Evolutionary conservation across 2,888 invertebrate genomes (phyloP).

Genomic region (Drosophila birchii): DNA sequence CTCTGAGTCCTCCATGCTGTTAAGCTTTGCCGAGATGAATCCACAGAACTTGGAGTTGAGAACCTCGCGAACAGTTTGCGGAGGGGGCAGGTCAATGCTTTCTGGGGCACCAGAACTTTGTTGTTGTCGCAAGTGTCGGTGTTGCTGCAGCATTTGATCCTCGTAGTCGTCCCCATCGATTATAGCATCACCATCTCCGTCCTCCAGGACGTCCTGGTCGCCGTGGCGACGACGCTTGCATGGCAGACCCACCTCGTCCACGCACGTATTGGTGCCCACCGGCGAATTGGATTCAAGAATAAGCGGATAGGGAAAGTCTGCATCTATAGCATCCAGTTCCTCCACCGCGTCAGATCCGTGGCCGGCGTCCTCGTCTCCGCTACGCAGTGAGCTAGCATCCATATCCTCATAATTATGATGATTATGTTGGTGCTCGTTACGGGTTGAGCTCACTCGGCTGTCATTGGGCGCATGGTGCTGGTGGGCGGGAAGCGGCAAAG

Average conservation of each 20-base stretch:
- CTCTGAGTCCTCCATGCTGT: constrained; percentile 83
- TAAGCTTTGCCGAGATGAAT: constrained; percentile 83
- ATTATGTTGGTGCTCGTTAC: constrained; percentile 67
- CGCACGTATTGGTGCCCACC: constrained; percentile 49
- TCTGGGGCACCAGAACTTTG: constrained; percentile 61
- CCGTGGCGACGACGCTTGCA: constrained; percentile 72
- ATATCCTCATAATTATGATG: constrained; percentile 78
- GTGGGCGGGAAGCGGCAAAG: constrained; percentile 73
- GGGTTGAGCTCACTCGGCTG: constrained; percentile 83
- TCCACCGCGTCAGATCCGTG: constrained; percentile 82
- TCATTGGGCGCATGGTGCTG: constrained; percentile 72
- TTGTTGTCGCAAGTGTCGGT: constrained; percentile 82
- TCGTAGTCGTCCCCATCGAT: constrained; percentile 77
- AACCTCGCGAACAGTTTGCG: constrained; percentile 83
- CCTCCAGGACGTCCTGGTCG: constrained; percentile 55
- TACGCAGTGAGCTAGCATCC: constrained; percentile 73
- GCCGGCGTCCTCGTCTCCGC: constrained; percentile 70
- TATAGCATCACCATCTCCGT: constrained; percentile 24
- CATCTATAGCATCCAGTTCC: constrained; percentile 83
- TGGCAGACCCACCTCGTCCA: constrained; percentile 25
- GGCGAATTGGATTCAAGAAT: constrained; percentile 82
- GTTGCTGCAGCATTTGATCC: constrained; percentile 82
- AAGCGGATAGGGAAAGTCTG: constrained; percentile 83
- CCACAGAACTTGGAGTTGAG: constrained; percentile 83
- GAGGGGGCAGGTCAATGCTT: constrained; percentile 75